Evolutionary conservation across 2,888 invertebrate species (phyloP), one percentile per base, ranked within the genome.

Genomic region (Helicoverpa assulta): DNA sequence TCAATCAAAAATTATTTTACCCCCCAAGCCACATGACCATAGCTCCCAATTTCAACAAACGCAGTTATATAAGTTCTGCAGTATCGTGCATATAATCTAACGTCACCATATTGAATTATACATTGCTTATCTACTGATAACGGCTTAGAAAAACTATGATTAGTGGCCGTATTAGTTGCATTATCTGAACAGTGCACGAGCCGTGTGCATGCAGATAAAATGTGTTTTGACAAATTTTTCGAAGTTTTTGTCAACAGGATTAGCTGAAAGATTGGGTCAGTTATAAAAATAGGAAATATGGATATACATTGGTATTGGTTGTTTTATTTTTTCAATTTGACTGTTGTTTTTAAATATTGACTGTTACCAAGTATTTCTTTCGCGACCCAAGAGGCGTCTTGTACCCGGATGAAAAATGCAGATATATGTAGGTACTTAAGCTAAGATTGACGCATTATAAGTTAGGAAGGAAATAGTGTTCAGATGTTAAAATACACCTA

Each of bases 81-180:
- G 7, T 33, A 50, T 43, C 61, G 26, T 63, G 71, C 81, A 61
- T 56, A 60, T 50, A 47, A 70, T 53, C 52, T 57, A 60, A 51
- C n/a, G 56, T 53, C 29, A 21, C 50, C 68, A 74, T 81, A 81
- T 68, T 66, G 70, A 59, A 78, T 66, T 67, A 57, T 65, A 55
- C 50, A 54, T 71, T 50, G 10, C 40, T 83, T 81, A 83, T 81
- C 83, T 58, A 8, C 8, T 52, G 81, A 81, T 83, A 81, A 62
- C 56, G 55, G 83, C n/a, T 83, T 81, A 81, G 81, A 81, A 78
- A 80, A 81, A 81, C 81, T 81, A 81, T 81, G 75, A 81, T 81
- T 81, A 83, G 67, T 64, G 16, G 43, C 5, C 68, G 80, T 70
- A 72, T 81, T 81, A 81, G 78, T 64, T 81, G 81, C 81, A 81